A percentile compares a stretch with the other conserved stretches of the same genome.
phyloP scores from a whole-genome alignment of 2,113 vertebrate genomes.

The Prolemur simus region DNA sequence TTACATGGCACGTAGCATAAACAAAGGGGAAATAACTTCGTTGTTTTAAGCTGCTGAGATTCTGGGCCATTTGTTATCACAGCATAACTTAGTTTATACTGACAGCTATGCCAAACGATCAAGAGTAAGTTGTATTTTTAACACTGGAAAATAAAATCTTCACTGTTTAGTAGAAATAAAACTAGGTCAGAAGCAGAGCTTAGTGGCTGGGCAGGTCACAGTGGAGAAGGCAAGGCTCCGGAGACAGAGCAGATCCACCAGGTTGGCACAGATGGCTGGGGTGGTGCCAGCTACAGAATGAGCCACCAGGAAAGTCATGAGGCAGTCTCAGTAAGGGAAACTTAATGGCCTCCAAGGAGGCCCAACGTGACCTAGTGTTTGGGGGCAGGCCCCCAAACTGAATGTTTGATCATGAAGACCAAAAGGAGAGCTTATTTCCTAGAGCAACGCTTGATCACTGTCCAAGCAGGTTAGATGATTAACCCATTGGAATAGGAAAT shows the following conservation, averaged over 20 bases:
- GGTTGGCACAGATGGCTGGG: neutral
- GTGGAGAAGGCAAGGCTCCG: neutral
- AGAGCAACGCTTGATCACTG: neutral
- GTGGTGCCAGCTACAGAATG: neutral
- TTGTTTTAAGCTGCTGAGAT: neutral
- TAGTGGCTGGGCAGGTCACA: neutral
- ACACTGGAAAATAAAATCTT: conserved; percentile 35
- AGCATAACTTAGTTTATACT: neutral
- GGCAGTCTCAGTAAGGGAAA: neutral
- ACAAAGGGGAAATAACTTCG: neutral
- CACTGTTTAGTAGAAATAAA: neutral
- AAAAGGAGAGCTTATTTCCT: neutral
- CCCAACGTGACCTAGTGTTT: neutral
- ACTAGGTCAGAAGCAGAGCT: neutral
- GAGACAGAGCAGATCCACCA: neutral
- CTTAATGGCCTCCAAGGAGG: neutral
- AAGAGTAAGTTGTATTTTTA: conserved; percentile 22
- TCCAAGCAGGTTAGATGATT: conserved; percentile 26
- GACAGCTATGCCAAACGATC: neutral
- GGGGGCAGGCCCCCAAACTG: neutral
- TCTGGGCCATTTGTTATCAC: neutral
- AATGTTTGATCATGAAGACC: neutral
- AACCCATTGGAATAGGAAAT: neutral
- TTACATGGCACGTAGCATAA: neutral
- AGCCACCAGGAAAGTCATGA: neutral